Base-by-base conservation (phyloP, 1,140 invertebrate genomes). In the Lasioglossum albipes region DNA sequence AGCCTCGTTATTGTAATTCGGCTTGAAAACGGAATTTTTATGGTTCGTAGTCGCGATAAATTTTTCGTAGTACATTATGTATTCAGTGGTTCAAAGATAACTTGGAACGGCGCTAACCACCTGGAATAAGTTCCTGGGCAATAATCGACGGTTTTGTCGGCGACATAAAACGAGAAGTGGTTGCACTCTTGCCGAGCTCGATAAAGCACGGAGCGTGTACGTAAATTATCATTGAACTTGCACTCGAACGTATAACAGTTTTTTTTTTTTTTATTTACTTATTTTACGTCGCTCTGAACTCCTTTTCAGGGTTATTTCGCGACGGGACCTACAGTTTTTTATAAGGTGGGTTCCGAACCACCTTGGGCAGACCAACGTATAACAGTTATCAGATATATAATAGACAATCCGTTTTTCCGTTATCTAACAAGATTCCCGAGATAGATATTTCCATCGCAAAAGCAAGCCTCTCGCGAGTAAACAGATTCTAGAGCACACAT, bases 221-320 rank as follows among this genome's bases (percentile, higher is more conserved):
- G n/a, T 27, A 49, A 41, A 52, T 70, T 77, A 52, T 77, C 42
- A 64, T 18, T 45, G 36, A 59, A 20, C n/a, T 45, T 45, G 36
- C 36, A 67, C 9, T 49, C 22, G 41, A 45, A 61, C 31, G 12
- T 18, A 31, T 36, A n/a, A 68, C 13, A 31, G 18, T 52, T 69
- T n/a, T n/a, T n/a, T n/a, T n/a, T n/a, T n/a, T n/a, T n/a, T n/a
- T n/a, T n/a, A n/a, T n/a, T n/a, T n/a, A n/a, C n/a, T n/a, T n/a
- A n/a, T n/a, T n/a, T n/a, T n/a, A n/a, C n/a, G n/a, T n/a, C n/a
- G n/a, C n/a, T n/a, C n/a, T n/a, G n/a, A n/a, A n/a, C n/a, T n/a
- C n/a, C n/a, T n/a, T n/a, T n/a, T n/a, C n/a, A n/a, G n/a, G n/a
- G n/a, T n/a, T n/a, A n/a, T n/a, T n/a, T n/a, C n/a, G n/a, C n/a